Percentiles rank a stretch among this genome's conserved stretches.
Conservation (phyloP, 2,113 vertebrate genomes). For the Phalacrocorax aristotelis region DNA sequence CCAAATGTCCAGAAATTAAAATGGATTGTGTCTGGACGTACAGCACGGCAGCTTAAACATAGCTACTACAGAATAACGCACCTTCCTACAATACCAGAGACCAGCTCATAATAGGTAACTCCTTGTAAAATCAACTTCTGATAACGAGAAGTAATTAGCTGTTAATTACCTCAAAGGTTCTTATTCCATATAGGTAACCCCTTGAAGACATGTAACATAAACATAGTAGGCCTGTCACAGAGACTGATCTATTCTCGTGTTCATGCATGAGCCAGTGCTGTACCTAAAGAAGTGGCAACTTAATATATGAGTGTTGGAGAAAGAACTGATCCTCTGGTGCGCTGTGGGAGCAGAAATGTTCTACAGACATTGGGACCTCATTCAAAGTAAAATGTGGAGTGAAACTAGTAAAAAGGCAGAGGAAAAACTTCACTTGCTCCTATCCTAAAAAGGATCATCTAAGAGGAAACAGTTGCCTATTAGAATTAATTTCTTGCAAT, state of each 20-base stretch:
- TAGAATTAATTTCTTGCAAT: background rate
- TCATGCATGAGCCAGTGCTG: background rate
- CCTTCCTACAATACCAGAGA: conserved; percentile 95
- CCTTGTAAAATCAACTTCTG: background rate
- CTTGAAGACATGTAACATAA: background rate
- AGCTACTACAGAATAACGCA: conserved; percentile 94
- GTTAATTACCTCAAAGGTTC: background rate
- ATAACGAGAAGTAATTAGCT: background rate
- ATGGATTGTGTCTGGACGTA: conserved; percentile 94
- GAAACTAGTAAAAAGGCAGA: background rate
- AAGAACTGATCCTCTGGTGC: background rate
- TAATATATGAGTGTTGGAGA: background rate
- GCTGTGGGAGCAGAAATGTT: background rate
- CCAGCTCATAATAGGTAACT: conserved; percentile 69
- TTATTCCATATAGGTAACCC: background rate
- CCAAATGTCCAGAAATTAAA: conserved; percentile 90
- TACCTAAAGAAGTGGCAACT: background rate
- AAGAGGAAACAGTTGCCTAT: background rate
- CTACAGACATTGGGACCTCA: background rate
- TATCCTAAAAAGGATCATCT: background rate
- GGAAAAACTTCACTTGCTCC: background rate
- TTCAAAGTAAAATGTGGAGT: background rate
- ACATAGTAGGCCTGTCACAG: background rate
- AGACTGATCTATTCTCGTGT: background rate
- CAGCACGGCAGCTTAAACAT: conserved; percentile 89